Evolutionary conservation across 2,797 vertebrate species (phyloP).

Genomic region (Onychomys torridus): DNA sequence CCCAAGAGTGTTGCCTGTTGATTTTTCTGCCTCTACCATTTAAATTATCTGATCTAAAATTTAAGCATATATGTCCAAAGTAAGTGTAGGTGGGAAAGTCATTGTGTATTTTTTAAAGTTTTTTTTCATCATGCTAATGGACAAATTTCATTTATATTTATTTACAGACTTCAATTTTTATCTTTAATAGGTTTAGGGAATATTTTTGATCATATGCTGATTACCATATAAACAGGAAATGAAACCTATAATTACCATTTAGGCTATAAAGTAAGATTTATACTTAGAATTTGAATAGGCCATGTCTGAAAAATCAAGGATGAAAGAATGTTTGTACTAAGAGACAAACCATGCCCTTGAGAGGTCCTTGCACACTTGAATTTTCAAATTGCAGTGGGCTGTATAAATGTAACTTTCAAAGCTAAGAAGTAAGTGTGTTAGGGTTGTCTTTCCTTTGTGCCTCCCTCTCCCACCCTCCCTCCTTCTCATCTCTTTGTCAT

Average conservation of each 20-base stretch:
- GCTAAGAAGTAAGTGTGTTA: slow-evolving; percentile 26
- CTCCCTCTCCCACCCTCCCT: background rate
- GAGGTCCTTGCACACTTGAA: slow-evolving; percentile 60
- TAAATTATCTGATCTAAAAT: slow-evolving; percentile 38
- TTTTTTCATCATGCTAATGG: slow-evolving; percentile 47
- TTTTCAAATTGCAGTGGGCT: background rate
- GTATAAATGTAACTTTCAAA: slow-evolving; percentile 65
- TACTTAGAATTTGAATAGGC: slow-evolving; percentile 75
- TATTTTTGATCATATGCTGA: slow-evolving; percentile 43
- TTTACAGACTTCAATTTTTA: slow-evolving; percentile 39
- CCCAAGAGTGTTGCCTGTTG: background rate
- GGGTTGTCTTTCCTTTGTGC: slow-evolving; percentile 17
- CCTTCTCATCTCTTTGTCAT: background rate
- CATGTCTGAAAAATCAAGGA: slow-evolving; percentile 60
- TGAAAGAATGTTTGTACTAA: slow-evolving; percentile 57
- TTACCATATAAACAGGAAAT: slow-evolving; percentile 54
- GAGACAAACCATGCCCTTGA: slow-evolving; percentile 47
- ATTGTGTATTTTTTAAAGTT: background rate
- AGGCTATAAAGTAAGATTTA: slow-evolving; percentile 56
- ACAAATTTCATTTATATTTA: slow-evolving; percentile 59
- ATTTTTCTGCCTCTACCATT: background rate
- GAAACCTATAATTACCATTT: slow-evolving; percentile 66
- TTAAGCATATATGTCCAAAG: background rate
- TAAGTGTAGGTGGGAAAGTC: slow-evolving; percentile 32
- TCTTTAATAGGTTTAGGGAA: slow-evolving; percentile 41